phyloP scores from a whole-genome alignment of 2,888 invertebrate genomes.

The Drosophila demipolita region DNA sequence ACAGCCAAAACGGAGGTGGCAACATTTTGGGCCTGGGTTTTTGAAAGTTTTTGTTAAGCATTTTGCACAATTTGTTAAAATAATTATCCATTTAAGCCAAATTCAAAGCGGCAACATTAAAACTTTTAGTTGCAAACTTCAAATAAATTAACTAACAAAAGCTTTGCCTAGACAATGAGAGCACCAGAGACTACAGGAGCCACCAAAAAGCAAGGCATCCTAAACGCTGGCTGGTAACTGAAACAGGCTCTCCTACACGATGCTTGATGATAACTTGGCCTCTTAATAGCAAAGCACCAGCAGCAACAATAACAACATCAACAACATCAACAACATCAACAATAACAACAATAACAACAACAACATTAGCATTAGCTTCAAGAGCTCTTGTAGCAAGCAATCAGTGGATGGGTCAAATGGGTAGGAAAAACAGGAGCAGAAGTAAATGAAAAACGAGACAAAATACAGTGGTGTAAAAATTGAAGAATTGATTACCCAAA shows the following conservation, averaged over 20 bases:
- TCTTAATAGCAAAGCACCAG: constrained; percentile 37
- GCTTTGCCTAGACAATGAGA: constrained; percentile 42
- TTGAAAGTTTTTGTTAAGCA: constrained; percentile 56
- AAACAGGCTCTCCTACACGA: constrained; percentile 17
- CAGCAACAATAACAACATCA: constrained; percentile 11
- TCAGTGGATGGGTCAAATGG: background rate
- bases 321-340: constrained; percentile 3
- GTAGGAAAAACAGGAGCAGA: background rate
- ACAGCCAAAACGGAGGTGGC: constrained; percentile 20
- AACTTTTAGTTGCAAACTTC: constrained; percentile 73
- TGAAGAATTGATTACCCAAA: background rate
- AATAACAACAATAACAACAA: constrained; percentile 11
- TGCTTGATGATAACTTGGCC: constrained; percentile 47
- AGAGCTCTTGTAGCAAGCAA: constrained; percentile 5
- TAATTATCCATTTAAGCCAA: constrained; percentile 75
- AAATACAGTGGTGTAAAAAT: constrained; percentile 32
- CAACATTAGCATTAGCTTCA: constrained; percentile 9
- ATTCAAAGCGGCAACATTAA: constrained; percentile 75
- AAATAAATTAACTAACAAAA: constrained; percentile 70
- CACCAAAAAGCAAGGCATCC: constrained; percentile 48
- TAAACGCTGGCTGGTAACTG: constrained; percentile 15
- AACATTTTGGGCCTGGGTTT: constrained; percentile 24
- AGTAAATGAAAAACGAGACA: constrained; percentile 12
- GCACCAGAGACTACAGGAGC: constrained; percentile 13
- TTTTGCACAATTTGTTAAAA: constrained; percentile 75